Conservation (phyloP, 2,888 invertebrate genomes). For the Aspidapion aeneum region DNA sequence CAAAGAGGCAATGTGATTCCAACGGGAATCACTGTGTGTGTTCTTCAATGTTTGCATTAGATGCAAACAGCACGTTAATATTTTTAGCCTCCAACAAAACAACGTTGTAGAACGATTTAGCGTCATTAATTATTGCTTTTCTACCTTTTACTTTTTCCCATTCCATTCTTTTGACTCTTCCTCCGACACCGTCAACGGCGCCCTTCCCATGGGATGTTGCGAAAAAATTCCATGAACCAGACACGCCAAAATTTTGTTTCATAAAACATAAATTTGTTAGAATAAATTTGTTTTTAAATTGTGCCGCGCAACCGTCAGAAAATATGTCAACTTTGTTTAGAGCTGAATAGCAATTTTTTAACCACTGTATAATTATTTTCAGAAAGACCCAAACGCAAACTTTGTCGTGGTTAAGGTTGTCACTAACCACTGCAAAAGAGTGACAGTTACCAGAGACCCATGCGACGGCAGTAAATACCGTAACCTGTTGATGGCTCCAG, state of each 20-base stretch:
- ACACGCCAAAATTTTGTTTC: slow-evolving; percentile 2
- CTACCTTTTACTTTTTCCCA: background rate
- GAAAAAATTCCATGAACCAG: slow-evolving; percentile 8
- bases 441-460: slow-evolving; percentile 1
- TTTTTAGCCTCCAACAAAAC: slow-evolving; percentile 3
- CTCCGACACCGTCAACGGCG: too few relatives aligned
- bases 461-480: slow-evolving; percentile 5
- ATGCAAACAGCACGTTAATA: too few relatives aligned
- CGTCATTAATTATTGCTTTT: slow-evolving; percentile 6
- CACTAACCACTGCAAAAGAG: slow-evolving; percentile 6
- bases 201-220: slow-evolving; percentile 5
- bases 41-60: too few relatives aligned
- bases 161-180: background rate
- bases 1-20: background rate
- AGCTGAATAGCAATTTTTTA: background rate
- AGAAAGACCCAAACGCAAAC: slow-evolving; percentile 7
- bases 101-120: slow-evolving; percentile 4
- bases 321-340: slow-evolving; percentile 5
- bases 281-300: slow-evolving; percentile 7
- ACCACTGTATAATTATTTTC: background rate
- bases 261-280: slow-evolving; percentile 5
- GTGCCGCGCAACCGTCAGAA: slow-evolving; percentile 7
- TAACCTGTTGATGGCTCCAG: slow-evolving; percentile 7
- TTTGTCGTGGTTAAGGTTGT: slow-evolving; percentile 5
- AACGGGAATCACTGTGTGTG: background rate